Base-by-base conservation (phyloP, 1,140 invertebrate species). In the Brachionus rubens region DNA sequence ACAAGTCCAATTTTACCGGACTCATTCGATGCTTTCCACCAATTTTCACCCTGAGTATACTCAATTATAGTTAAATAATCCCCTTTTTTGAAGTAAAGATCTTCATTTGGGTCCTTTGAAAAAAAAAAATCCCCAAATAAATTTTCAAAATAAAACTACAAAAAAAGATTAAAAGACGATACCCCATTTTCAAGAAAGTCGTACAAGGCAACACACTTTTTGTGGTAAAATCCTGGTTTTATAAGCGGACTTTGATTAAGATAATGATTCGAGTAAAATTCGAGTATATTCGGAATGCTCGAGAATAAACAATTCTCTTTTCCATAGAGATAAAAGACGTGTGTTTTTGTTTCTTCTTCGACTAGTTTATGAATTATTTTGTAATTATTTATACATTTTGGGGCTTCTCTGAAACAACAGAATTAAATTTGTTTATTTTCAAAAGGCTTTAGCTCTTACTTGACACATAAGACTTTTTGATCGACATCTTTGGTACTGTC, bases 381-480 rank as follows among this genome's bases (percentile, higher is more conserved):
- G 30, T 72, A 72, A 72, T 24, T 72, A 54, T 72, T 72, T n/a
- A 72, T 72, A 50, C 43, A 72, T 33, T 72, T 72, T 52, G 43
- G 68, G 5, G n/a, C 46, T 50, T 72, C 68, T 72, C 68, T 72
- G n/a, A n/a, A n/a, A n/a, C n/a, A n/a, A n/a, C n/a, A n/a, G n/a
- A n/a, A n/a, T n/a, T n/a, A n/a, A n/a, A n/a, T n/a, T n/a, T n/a
- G n/a, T n/a, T n/a, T n/a, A n/a, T n/a, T n/a, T n/a, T n/a, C n/a
- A n/a, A n/a, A n/a, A n/a, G n/a, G n/a, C n/a, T n/a, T n/a, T n/a
- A n/a, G n/a, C n/a, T n/a, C n/a, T 72, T 72, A 72, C 68, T 72
- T 72, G 12, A 72, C 68, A 72, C 68, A 72, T 36, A 72, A 50
- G 19, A 72, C 68, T 72, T 72, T 72, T 30, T 72, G 68, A 30